Evolutionary conservation across 2,113 vertebrate genomes (phyloP).

Genomic region (Onychostruthus taczanowskii): DNA sequence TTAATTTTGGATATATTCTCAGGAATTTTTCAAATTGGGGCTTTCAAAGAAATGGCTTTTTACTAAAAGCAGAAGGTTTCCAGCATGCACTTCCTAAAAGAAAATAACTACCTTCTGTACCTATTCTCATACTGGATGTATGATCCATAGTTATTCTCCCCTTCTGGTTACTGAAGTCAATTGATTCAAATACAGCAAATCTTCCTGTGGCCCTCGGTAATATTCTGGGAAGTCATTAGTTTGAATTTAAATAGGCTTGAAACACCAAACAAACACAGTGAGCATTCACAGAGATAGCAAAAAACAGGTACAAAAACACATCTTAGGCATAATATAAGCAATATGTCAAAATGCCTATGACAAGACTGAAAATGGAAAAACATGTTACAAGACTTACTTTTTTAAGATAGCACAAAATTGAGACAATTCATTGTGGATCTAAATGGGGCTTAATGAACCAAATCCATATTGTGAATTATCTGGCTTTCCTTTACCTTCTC

Average conservation of each 20-base stretch:
- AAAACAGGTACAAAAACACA: neutral
- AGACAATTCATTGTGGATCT: neutral
- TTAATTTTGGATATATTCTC: neutral
- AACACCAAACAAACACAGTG: neutral
- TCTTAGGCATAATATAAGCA: neutral
- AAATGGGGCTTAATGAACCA: neutral
- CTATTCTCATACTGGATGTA: neutral
- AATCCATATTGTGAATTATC: neutral
- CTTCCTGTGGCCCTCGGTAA: neutral
- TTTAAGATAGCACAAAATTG: neutral
- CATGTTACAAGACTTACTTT: neutral
- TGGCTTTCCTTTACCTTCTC: neutral
- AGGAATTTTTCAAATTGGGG: neutral
- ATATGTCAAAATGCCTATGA: neutral
- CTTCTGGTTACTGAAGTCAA: neutral
- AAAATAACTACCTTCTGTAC: neutral
- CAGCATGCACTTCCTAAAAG: neutral
- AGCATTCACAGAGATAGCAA: neutral
- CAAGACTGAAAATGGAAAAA: neutral
- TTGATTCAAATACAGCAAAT: neutral
- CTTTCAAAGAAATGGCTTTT: neutral
- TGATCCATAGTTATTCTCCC: neutral
- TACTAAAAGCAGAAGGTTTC: neutral
- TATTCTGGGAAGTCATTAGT: neutral
- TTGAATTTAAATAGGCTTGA: neutral